Evolutionary conservation across 2,888 invertebrate species (phyloP), one percentile per base, ranked within the genome.

Genomic region (Stenichneumon culpator): DNA sequence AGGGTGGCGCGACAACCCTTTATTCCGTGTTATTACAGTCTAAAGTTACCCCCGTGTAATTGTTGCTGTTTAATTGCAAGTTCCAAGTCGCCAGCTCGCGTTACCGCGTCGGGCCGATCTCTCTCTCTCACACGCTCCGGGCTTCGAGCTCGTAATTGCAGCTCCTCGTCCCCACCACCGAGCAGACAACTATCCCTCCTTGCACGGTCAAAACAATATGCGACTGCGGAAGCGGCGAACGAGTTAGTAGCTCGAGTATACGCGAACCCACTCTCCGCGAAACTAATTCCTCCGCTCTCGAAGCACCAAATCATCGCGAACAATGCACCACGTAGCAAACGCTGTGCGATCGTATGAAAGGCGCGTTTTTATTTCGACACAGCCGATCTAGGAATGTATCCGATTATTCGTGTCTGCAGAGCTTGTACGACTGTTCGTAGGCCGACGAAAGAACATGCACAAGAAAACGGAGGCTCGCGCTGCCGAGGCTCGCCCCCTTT

Each of bases 61-160:
- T 94, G 93, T 93, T 94, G 93, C 93, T 93, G 93, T 94, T 94
- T 94, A 93, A 94, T 94, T 94, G 94, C 93, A 91, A 93, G 93
- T 92, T 93, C 92, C 91, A 92, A 93, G 93, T 93, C 93, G 91
- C 90, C 91, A 84, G 86, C 89, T 88, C 89, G 89, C 87, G 89
- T 89, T 90, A 87, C 89, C 86, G 86, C 85, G 72, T 65, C 84
- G 54, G n/a, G 36, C 79, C 50, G 39, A 68, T 87, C 73, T 82
- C 87, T 54, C 87, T 54, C 28, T 50, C 67, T 36, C 65, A 28
- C 36, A 16, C 83, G 60, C 57, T 67, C 28, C 52, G 57, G 11
- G 67, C 75, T 77, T 57, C 68, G 3, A 14, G 52, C 54, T 44
- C 57, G 68, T 78, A 79, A 77, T 78, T 73, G 72, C 86, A 74